A percentile compares a stretch with the other conserved stretches of the same genome.
Evolutionary conservation across 2,888 invertebrate genomes (phyloP).

Genomic region (Acleris cristana): DNA sequence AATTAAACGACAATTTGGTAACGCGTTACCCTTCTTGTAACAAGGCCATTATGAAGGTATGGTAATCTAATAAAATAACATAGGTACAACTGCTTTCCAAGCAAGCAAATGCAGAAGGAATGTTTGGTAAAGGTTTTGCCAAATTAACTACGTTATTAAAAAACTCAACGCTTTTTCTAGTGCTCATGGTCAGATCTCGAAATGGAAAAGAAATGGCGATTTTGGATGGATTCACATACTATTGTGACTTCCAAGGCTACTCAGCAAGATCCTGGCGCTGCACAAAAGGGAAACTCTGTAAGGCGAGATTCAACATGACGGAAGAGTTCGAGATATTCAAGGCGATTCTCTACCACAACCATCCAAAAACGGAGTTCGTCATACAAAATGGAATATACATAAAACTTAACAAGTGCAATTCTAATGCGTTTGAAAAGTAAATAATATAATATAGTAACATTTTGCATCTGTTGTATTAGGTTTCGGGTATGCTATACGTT

Average conservation of each 20-base stretch:
- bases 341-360: conserved; percentile 44
- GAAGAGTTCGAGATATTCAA: conserved; percentile 4
- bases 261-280: conserved; percentile 14
- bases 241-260: conserved; percentile 20
- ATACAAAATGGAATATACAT: conserved; percentile 44
- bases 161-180: not conserved
- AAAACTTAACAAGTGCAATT: conserved; percentile 16
- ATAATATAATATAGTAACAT: not conserved
- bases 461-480: not conserved
- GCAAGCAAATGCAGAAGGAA: too few relatives aligned
- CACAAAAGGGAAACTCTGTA: conserved; percentile 27
- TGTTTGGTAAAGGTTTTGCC: not conserved
- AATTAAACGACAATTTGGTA: too few relatives aligned
- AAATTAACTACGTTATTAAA: not conserved
- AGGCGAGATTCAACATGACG: conserved; percentile 23
- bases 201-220: conserved; percentile 37
- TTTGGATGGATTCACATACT: conserved; percentile 37
- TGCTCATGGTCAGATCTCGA: conserved; percentile 12
- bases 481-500: not conserved
- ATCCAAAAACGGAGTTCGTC: conserved; percentile 42
- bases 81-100: too few relatives aligned
- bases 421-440: not conserved
- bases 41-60: too few relatives aligned
- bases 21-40: too few relatives aligned
- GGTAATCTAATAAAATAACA: too few relatives aligned